Evolutionary conservation across 2,888 invertebrate genomes (phyloP).

Genomic region (Orthosia cruda): DNA sequence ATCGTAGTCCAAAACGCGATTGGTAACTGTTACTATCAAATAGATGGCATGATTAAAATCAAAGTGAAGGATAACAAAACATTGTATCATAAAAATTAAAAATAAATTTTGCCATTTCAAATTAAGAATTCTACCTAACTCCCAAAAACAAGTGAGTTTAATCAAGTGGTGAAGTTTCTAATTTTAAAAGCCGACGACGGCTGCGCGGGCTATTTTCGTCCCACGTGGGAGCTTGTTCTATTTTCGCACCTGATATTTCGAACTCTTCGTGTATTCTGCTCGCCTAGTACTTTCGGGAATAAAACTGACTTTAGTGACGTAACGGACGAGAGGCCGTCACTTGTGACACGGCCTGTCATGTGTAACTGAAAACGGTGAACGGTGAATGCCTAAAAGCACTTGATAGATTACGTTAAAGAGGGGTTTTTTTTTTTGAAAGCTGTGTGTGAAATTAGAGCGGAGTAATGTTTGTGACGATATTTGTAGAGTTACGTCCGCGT

Average conservation of each 20-base stretch:
- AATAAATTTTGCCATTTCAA: neutral
- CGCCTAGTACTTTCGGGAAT: conserved; percentile 86
- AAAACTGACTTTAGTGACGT: conserved; percentile 89
- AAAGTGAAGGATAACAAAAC: neutral
- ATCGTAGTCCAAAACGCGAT: neutral
- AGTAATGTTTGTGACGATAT: neutral
- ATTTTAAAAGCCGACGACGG: conserved; percentile 67
- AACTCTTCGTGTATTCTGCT: conserved; percentile 78
- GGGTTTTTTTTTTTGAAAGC: conserved; percentile 39
- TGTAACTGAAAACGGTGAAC: conserved; percentile 68
- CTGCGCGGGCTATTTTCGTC: conserved; percentile 81
- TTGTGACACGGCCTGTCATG: conserved; percentile 77
- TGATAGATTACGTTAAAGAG: conserved; percentile 56
- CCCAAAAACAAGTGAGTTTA: conserved; percentile 8
- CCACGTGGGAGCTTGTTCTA: conserved; percentile 85
- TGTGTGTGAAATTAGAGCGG: conserved; percentile 13
- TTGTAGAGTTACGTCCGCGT: too few relatives aligned
- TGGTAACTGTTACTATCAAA: neutral
- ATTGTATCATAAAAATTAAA: neutral
- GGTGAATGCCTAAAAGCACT: conserved; percentile 55
- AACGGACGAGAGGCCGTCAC: conserved; percentile 87
- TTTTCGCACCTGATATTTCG: conserved; percentile 82
- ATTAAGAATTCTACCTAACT: conserved; percentile 1
- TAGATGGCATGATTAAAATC: conserved; percentile 12
- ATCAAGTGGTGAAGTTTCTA: conserved; percentile 71